Evolutionary conservation across 2,797 vertebrate species (phyloP).

Genomic region (Channa striata): DNA sequence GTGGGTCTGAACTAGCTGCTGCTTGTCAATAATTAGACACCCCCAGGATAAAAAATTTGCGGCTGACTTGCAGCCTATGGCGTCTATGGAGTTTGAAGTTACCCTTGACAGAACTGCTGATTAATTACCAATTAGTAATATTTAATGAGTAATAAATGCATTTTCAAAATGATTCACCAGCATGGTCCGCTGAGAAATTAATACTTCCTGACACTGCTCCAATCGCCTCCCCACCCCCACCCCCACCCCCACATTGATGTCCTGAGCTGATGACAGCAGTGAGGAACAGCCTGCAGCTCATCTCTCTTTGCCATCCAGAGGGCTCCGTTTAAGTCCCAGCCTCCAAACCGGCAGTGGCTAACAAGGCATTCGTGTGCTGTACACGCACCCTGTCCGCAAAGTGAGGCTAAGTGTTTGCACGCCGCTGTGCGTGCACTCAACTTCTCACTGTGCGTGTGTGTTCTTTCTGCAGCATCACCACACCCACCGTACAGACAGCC

Average conservation of each 20-base stretch:
- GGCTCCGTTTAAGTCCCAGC: slow-evolving; percentile 12
- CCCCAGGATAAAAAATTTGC: neutral
- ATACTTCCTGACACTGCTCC: slow-evolving; percentile 11
- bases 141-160: neutral
- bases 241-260: neutral
- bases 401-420: slow-evolving; percentile 6
- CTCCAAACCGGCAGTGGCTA: slow-evolving; percentile 17
- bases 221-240: slow-evolving; percentile 2
- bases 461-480: slow-evolving; percentile 42
- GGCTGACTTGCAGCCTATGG: neutral
- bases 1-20: neutral
- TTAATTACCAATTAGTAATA: slow-evolving; percentile 5
- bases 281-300: slow-evolving; percentile 53
- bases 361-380: slow-evolving; percentile 31
- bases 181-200: neutral
- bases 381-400: slow-evolving; percentile 22
- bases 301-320: slow-evolving; percentile 30
- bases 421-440: slow-evolving; percentile 25
- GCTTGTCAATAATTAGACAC: neutral
- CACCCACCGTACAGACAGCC: slow-evolving; percentile 48
- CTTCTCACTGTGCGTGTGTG: slow-evolving; percentile 9
- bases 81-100: slow-evolving; percentile 5
- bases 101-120: neutral
- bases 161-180: slow-evolving; percentile 17
- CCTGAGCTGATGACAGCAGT: slow-evolving; percentile 39